Conservation (phyloP, 2,797 vertebrate genomes). For the Ctenochaetus hawaiiensis region DNA sequence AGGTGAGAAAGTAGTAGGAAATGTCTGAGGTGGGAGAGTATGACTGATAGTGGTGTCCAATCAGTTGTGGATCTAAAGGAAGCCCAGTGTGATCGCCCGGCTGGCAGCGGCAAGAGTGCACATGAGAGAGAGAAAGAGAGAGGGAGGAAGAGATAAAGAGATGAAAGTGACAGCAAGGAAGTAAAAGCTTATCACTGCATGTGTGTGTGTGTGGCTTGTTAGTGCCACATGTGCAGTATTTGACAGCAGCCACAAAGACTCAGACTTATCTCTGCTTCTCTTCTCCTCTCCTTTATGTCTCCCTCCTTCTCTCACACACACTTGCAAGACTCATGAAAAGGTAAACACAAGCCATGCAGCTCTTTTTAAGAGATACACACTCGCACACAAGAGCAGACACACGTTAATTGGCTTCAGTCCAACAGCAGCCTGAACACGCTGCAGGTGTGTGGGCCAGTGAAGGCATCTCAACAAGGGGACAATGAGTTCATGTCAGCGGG, state of each 20-base stretch:
- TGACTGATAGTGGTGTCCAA: constrained; percentile 44
- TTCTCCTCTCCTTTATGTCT: neutral
- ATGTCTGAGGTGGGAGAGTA: constrained; percentile 22
- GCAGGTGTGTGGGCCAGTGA: constrained; percentile 1
- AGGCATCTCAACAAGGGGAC: constrained; percentile 17
- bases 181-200: constrained; percentile 14
- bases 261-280: constrained; percentile 9
- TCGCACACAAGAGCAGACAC: constrained; percentile 30
- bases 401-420: constrained; percentile 30
- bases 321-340: constrained; percentile 12
- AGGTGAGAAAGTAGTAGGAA: constrained; percentile 51
- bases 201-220: constrained; percentile 26
- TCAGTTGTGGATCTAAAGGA: constrained; percentile 56
- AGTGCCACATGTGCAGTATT: constrained; percentile 20
- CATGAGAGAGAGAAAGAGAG: constrained; percentile 24
- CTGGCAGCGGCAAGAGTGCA: constrained; percentile 24
- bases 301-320: neutral
- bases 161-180: constrained; percentile 22
- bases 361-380: constrained; percentile 47
- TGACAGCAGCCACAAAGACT: constrained; percentile 34
- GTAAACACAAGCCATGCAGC: constrained; percentile 29
- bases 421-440: constrained; percentile 22
- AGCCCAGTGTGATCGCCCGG: constrained; percentile 12
- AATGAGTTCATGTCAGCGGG: constrained; percentile 4
- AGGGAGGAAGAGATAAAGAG: constrained; percentile 1